Evolutionary conservation across 2,797 vertebrate species (phyloP), one percentile per base, ranked within the genome.

Genomic region (Poecilia picta): DNA sequence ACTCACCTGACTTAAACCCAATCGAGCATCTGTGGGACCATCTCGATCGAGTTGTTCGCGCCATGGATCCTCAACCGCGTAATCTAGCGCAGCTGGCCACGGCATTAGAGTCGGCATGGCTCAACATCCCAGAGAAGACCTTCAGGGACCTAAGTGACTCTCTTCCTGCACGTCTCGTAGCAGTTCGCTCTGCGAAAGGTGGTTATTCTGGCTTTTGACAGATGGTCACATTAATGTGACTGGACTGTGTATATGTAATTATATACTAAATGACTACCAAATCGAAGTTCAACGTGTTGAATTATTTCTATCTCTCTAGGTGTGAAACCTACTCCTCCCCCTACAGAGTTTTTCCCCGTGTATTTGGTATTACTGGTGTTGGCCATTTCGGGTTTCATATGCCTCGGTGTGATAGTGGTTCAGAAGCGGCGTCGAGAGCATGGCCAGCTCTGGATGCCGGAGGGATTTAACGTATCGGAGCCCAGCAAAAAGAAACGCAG

Each of bases 391-490:
- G 95, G 95, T 57, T 97, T 97, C 57, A 84, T 97, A 18, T 96
- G 95, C 20, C 95, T 98, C 0, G 98, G 98, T 13, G 98, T 99
- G n/a, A 94, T 99, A 84, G 96, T 97, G 39, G 97, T 97, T 1
- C 97, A 97, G 2, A 99, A 98, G 89, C 95, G 98, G 16, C 95
- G 97, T 39, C 94, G 98, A 64, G 98, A 99, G 91, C 98, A 99
- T 46, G 98, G 98, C 25, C 98, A 99, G 94, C 98, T 99, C 3
- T 99, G 98, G 98, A 98, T 99, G 78, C 98, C 98, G 0, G 98
- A 99, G 78, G 97, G 97, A 80, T 97, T 98, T 95, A 98, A 97
- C 88, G 96, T 97, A 81, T 96, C 97, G 0, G 98, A 98, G 76
- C 96, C 97, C 0, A 98, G 95, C 91, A 98, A 99, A 93, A 99